Evolutionary conservation across 2,113 vertebrate genomes (phyloP).

Genomic region (Engraulis encrasicolus): DNA sequence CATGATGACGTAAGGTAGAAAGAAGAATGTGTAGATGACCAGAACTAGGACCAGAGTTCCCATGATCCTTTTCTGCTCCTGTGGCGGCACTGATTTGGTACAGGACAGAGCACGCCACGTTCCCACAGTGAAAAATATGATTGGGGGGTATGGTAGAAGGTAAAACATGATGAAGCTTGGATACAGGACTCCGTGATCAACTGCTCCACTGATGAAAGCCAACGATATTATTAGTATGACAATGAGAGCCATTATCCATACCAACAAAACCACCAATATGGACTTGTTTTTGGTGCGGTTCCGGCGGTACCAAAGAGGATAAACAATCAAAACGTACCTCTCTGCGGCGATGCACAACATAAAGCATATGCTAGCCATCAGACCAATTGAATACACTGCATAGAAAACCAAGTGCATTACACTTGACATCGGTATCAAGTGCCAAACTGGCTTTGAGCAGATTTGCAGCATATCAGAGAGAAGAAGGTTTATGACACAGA

Average conservation of each 20-base stretch:
- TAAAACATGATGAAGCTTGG: not conserved
- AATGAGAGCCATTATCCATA: slow-evolving; percentile 18
- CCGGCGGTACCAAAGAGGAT: not conserved
- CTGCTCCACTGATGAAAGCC: not conserved
- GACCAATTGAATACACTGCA: not conserved
- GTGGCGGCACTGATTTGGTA: not conserved
- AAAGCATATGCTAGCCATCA: not conserved
- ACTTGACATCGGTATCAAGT: not conserved
- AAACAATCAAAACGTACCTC: not conserved
- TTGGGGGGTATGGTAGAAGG: not conserved
- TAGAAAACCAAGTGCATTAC: not conserved
- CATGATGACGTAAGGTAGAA: not conserved
- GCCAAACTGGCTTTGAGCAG: slow-evolving; percentile 7
- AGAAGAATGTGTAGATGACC: not conserved
- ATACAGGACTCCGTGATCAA: not conserved
- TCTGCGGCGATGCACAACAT: not conserved
- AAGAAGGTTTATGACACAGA: not conserved
- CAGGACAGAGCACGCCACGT: not conserved
- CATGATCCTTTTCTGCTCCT: not conserved
- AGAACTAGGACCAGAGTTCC: not conserved
- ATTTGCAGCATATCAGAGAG: not conserved
- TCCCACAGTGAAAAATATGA: not conserved
- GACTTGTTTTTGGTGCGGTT: slow-evolving; percentile 10
- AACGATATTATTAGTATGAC: not conserved
- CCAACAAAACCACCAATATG: not conserved